Percentiles rank a stretch among this genome's conserved stretches.
These are phyloP conservation scores for Plusia festucae DNA, from an alignment of 2,888 invertebrate species.

Conservation along the genomic window DNA sequence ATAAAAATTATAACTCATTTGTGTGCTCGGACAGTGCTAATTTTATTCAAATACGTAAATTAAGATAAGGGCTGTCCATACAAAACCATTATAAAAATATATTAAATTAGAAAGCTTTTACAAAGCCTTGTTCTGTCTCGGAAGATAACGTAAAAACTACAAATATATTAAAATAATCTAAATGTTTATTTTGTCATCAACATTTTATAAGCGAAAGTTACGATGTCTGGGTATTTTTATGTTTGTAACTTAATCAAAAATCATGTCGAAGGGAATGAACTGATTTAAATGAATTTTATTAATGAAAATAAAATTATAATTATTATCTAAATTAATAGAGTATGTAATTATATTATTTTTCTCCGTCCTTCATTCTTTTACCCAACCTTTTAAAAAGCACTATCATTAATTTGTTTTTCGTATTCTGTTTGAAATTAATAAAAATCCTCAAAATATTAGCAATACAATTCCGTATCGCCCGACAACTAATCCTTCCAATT, in stretches of 20 bases:
- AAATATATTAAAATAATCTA: constrained; percentile 4
- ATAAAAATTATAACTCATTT: constrained; percentile 29
- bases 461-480: constrained; percentile 56
- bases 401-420: neutral
- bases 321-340: no score
- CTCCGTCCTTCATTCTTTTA: no score
- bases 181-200: neutral
- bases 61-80: constrained; percentile 34
- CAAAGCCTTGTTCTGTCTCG: constrained; percentile 10
- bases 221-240: constrained; percentile 6
- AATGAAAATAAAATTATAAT: no score
- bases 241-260: constrained; percentile 6
- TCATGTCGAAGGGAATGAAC: neutral
- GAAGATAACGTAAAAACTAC: neutral
- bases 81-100: constrained; percentile 20
- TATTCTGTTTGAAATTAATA: neutral
- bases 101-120: constrained; percentile 29
- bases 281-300: neutral
- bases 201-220: constrained; percentile 5
- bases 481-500: constrained; percentile 62
- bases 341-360: no score
- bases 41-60: constrained; percentile 43
- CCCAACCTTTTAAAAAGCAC: no score
- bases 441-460: neutral
- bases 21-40: constrained; percentile 30